phyloP scores from a whole-genome alignment of 2,113 vertebrate genomes.

The Halichoerus grypus region DNA sequence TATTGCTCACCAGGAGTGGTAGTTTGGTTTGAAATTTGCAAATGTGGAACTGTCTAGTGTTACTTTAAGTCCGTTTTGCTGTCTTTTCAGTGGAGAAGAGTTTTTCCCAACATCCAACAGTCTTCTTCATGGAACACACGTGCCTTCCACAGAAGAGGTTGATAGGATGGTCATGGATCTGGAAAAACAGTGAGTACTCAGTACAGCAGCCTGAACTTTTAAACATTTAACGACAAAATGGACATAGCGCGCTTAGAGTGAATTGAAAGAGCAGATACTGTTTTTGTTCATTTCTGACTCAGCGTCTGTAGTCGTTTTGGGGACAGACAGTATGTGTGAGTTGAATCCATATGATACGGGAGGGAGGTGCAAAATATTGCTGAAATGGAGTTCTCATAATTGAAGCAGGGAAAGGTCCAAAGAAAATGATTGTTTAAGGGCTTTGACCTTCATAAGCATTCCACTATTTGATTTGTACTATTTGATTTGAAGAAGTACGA shows the following conservation, averaged over 20 bases:
- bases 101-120: slow-evolving; percentile 96
- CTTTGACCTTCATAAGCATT: not conserved
- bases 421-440: not conserved
- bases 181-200: slow-evolving; percentile 95
- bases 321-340: not conserved
- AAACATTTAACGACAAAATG: not conserved
- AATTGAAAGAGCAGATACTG: not conserved
- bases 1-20: not conserved
- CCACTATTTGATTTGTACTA: slow-evolving; percentile 21
- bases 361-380: not conserved
- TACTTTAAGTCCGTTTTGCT: not conserved
- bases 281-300: not conserved
- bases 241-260: not conserved
- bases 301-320: not conserved
- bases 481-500: slow-evolving; percentile 47
- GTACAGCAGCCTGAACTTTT: not conserved
- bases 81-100: slow-evolving; percentile 91
- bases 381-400: not conserved
- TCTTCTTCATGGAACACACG: slow-evolving; percentile 95
- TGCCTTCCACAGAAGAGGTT: slow-evolving; percentile 93
- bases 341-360: not conserved
- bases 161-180: slow-evolving; percentile 97
- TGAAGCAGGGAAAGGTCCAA: not conserved
- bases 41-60: not conserved
- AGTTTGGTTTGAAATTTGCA: not conserved